A percentile compares a stretch with the other conserved stretches of the same genome.
Evolutionary conservation across 2,797 vertebrate genomes (phyloP).

Genomic region (Scolopax bukidnonensis): DNA sequence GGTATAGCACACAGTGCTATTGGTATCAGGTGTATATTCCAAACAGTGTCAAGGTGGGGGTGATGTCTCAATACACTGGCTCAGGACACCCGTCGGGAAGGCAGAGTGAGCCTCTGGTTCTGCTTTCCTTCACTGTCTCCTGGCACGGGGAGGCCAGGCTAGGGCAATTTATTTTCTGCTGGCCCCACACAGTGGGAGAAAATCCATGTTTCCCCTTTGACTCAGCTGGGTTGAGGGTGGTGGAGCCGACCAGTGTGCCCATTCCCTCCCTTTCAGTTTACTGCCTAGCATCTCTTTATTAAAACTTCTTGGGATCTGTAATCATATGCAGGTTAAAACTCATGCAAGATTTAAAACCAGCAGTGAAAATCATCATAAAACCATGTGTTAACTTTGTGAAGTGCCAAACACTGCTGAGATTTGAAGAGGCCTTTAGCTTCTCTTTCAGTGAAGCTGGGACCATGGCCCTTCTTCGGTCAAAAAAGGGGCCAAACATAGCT

Average conservation of each 20-base stretch:
- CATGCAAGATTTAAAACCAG: background rate
- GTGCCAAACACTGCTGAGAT: background rate
- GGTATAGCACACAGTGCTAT: fast-evolving
- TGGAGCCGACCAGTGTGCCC: background rate
- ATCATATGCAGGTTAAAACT: background rate
- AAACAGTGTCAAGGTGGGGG: too few species aligned
- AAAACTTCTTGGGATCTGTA: background rate
- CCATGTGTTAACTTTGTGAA: background rate
- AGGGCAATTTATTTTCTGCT: background rate
- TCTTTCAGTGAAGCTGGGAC: background rate
- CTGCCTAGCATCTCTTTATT: background rate
- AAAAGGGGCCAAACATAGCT: background rate
- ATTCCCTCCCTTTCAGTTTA: background rate
- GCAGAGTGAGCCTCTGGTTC: background rate
- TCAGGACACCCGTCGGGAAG: background rate
- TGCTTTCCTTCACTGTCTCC: background rate
- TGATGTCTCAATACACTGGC: background rate
- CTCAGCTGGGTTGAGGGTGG: background rate
- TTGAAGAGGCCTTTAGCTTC: background rate
- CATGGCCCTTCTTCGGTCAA: background rate
- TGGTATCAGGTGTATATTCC: background rate
- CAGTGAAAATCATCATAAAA: background rate
- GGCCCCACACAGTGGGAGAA: background rate
- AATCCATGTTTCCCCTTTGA: background rate
- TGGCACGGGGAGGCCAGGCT: background rate